Percentiles rank a stretch among this genome's conserved stretches.
Conservation (phyloP, 2,113 vertebrate species). For the Ceyx margarethae region DNA sequence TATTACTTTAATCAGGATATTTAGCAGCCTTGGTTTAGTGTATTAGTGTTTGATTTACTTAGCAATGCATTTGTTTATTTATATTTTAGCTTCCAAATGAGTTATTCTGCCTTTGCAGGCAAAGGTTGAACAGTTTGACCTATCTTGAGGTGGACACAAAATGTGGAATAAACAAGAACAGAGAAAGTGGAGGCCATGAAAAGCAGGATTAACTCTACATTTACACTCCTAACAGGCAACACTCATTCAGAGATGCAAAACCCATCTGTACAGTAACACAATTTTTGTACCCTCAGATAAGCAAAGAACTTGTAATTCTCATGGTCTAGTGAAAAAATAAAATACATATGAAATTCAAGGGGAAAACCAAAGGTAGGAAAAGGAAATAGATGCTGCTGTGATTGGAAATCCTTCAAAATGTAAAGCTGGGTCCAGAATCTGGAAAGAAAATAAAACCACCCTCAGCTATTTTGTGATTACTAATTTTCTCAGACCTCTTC, state of each 20-base stretch:
- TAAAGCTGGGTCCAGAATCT: neutral
- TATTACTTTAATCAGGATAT: slow-evolving; percentile 1
- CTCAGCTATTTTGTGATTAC: neutral
- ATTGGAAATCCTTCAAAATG: neutral
- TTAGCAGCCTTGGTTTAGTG: neutral
- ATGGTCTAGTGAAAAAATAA: neutral
- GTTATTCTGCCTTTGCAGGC: slow-evolving; percentile 36
- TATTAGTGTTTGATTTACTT: slow-evolving; percentile 41
- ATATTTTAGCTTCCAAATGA: slow-evolving; percentile 36
- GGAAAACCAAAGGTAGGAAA: neutral
- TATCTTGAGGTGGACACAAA: neutral
- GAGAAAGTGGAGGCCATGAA: slow-evolving; percentile 10
- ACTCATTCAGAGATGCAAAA: neutral
- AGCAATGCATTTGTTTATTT: slow-evolving; percentile 41
- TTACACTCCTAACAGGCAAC: neutral
- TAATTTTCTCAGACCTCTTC: neutral
- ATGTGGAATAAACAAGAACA: slow-evolving; percentile 19
- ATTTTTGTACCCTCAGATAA: slow-evolving; percentile 3
- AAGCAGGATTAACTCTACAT: neutral
- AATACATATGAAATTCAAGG: neutral
- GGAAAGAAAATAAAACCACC: neutral
- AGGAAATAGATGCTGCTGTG: neutral
- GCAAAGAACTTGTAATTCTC: neutral
- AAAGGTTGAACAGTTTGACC: slow-evolving; percentile 56
- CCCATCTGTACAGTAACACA: neutral